Evolutionary conservation across 2,888 invertebrate genomes (phyloP), one percentile per base, ranked within the genome.

Genomic region (Helleia helle): DNA sequence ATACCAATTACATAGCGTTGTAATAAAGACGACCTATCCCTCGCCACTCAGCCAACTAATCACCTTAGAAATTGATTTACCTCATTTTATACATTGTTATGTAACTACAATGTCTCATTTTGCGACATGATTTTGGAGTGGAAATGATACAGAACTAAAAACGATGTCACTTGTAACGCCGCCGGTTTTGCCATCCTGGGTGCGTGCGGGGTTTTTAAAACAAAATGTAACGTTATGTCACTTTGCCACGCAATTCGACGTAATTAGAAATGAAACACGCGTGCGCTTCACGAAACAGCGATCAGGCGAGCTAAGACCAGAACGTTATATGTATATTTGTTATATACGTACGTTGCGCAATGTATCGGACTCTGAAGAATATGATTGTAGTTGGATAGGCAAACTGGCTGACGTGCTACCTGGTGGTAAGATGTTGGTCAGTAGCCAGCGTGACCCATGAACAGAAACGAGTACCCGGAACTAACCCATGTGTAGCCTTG

Each of bases 181-280:
- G 31, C 11, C 17, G 15, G 18, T 31, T 34, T 18, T 18, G 34
- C 18, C 18, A 18, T 34, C 31, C 6, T 2, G 41, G 24, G 34
- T 36, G 49, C 42, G 47, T 57, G 56, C 56, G 56, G 53, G 55
- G 55, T 66, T 63, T 59, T 57, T 62, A 58, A 59, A 54, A 54
- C 55, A 56, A 67, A 71, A 59, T 71, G 71, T 71, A 77, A 72
- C 54, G 69, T 81, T 81, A 81, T 81, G 72, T 81, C 80, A 83
- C 67, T 74, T 46, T 59, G 47, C 71, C 79, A 81, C 79, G 80
- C 72, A 71, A 71, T 69, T 75, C 71, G 67, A 74, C 67, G 81
- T 80, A 79, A 81, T 79, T 71, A 67, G 55, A 62, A 70, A 73
- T 79, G 75, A 77, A 72, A 71, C 71, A 70, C 62, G 50, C 62